These are phyloP conservation scores for Phrynosoma platyrhinos DNA, from an alignment of 2,113 vertebrate species.

Conservation along the genomic window DNA sequence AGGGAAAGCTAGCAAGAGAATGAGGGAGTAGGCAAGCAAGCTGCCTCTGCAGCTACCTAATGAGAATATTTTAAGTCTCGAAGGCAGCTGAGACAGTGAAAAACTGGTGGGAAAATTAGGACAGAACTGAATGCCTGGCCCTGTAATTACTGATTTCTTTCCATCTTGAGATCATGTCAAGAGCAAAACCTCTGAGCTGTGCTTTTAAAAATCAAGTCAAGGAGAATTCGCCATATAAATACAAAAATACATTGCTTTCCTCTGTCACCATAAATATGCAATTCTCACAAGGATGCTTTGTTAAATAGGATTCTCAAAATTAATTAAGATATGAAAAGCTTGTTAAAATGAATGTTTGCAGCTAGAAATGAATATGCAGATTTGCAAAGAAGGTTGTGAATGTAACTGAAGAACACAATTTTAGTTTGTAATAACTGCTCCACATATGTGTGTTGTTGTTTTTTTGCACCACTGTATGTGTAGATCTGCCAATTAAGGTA, in stretches of 20 bases:
- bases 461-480: too few species aligned
- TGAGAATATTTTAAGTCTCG: conserved; percentile 81
- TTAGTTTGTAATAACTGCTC: conserved; percentile 70
- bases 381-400: conserved; percentile 31
- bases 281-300: conserved; percentile 74
- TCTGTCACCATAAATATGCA: conserved; percentile 75
- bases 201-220: conserved; percentile 68
- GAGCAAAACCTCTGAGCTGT: conserved; percentile 79
- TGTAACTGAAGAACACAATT: conserved; percentile 63
- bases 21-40: conserved; percentile 74
- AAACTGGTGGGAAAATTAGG: conserved; percentile 85
- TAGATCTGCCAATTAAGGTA: too few species aligned
- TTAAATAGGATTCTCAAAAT: conserved; percentile 76
- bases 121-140: conserved; percentile 78
- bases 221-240: conserved; percentile 68
- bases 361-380: conserved; percentile 68
- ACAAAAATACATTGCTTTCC: conserved; percentile 75
- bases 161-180: conserved; percentile 77
- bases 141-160: conserved; percentile 80
- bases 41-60: conserved; percentile 82
- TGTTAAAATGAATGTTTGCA: conserved; percentile 71
- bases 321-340: conserved; percentile 77
- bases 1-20: conserved; percentile 65
- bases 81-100: conserved; percentile 80
- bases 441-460: conserved; percentile 49